Base-by-base conservation (phyloP, 2,888 invertebrate species). In the Autographa gamma region DNA sequence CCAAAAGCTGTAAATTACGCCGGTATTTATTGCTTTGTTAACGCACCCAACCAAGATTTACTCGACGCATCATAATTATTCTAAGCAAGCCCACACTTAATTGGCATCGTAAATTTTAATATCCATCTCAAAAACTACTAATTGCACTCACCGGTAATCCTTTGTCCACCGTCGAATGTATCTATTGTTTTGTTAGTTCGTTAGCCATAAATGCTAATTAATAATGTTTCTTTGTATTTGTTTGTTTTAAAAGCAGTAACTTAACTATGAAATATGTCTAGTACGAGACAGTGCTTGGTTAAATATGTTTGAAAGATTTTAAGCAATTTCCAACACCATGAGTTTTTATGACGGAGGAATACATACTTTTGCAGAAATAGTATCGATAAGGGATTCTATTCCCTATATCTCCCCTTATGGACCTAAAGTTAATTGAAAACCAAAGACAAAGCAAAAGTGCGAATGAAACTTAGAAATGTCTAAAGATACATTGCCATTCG, bases 1-100 rank as follows among this genome's bases (percentile, higher is more conserved):
- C 38, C 54, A 16, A 63, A 68, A 34, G 66, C 62, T 56, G 73
- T 80, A 83, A 81, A 82, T 79, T 72, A 77, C 71, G 68, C 67
- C 69, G 73, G 73, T 82, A 84, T 85, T 85, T 84, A 84, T 84
- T 74, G 82, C 82, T 77, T 76, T 85, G 81, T 84, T 81, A 81
- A 71, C 71, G 66, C 76, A 75, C 74, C 73, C 66, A 70, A 60
- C 63, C 41, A 70, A 74, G 70, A 83, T 82, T 78, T 74, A 80
- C 71, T 74, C 73, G 41, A 43, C 65, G 72, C 62, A 62, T 80
- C 80, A 82, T 82, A 76, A 77, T 81, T 73, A 79, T 82, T 78
- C 74, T 78, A 67, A 63, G 78, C 58, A 62, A 69, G 73, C 69
- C 65, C 71, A 61, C 56, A 73, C 72, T 76, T 82, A 82, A 82